These are phyloP conservation scores for Periophthalmus magnuspinnatus DNA, from an alignment of 2,797 vertebrate genomes.

Conservation along the genomic window DNA sequence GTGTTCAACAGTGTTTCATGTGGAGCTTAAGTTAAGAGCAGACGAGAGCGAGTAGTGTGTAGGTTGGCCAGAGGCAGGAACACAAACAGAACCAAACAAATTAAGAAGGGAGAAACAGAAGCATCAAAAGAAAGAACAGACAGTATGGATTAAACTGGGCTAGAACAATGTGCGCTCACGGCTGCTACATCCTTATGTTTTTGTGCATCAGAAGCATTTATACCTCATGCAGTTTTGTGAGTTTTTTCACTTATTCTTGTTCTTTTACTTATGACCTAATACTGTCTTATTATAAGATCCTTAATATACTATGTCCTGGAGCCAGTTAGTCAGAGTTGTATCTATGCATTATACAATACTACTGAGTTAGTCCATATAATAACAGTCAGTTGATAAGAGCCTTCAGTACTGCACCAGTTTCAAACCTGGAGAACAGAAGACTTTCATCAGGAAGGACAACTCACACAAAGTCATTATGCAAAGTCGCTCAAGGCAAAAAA, in stretches of 20 bases:
- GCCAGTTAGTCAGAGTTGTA: no score
- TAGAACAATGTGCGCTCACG: conserved; percentile 17
- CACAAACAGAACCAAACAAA: conserved; percentile 52
- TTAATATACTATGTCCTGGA: no score
- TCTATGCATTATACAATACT: no score
- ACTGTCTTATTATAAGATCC: no score
- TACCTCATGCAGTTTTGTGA: neutral
- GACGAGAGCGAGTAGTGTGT: conserved; percentile 56
- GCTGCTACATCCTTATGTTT: neutral
- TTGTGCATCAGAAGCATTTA: neutral
- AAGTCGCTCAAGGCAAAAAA: neutral
- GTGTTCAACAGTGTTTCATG: conserved; percentile 53
- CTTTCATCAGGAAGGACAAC: neutral
- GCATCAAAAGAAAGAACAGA: conserved; percentile 48
- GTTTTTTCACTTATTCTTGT: no score
- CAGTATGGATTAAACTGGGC: conserved; percentile 21
- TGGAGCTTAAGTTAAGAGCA: conserved; percentile 54
- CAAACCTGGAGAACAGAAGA: neutral
- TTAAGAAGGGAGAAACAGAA: conserved; percentile 46
- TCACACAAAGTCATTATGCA: neutral
- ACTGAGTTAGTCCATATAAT: neutral
- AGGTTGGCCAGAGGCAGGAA: conserved; percentile 50
- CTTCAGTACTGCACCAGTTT: neutral
- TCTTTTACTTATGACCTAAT: no score
- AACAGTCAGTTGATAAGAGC: neutral